phyloP scores from a whole-genome alignment of 2,888 invertebrate species.

The Torymus aiolomorphi region DNA sequence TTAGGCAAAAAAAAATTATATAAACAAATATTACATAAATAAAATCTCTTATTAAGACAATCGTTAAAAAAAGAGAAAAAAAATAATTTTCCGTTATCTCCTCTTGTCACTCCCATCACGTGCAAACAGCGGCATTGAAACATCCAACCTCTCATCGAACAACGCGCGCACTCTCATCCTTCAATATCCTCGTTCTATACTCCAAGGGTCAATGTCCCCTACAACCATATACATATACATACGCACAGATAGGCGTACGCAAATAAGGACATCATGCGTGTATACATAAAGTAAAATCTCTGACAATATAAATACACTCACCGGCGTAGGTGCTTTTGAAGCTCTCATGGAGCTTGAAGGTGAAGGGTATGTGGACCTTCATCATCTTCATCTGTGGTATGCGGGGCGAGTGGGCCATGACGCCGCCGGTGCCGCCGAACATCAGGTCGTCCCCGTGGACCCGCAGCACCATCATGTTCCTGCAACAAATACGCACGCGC shows the following conservation, averaged over 20 bases:
- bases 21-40: no score
- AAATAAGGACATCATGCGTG: no score
- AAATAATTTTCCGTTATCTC: no score
- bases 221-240: neutral
- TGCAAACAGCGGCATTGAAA: no score
- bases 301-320: conserved; percentile 71
- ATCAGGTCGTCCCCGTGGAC: conserved; percentile 83
- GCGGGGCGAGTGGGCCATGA: conserved; percentile 78
- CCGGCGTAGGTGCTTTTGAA: conserved; percentile 84
- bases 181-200: neutral
- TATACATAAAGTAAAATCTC: no score
- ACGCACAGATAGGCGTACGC: no score
- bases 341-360: conserved; percentile 85
- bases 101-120: no score
- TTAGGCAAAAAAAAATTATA: no score
- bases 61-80: no score
- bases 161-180: no score
- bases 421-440: conserved; percentile 77
- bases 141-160: no score
- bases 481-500: conserved; percentile 68
- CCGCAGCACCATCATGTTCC: conserved; percentile 88
- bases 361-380: conserved; percentile 89
- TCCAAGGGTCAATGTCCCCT: neutral
- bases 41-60: no score
- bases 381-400: conserved; percentile 89